Conservation (phyloP, 2,888 invertebrate genomes). For the Cataglyphis altisquamis region DNA sequence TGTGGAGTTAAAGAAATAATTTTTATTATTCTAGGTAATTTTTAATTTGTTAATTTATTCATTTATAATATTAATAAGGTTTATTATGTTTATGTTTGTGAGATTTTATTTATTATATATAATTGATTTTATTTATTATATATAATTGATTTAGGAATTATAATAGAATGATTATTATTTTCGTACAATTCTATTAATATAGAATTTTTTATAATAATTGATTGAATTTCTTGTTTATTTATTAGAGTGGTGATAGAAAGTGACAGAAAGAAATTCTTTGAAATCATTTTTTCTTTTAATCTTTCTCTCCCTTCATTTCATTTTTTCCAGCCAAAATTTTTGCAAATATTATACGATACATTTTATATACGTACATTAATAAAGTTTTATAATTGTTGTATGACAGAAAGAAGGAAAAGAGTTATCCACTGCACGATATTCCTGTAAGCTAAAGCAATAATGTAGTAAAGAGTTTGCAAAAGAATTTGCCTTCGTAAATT, state of each 20-base stretch:
- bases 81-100: no score
- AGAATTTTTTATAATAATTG: constrained; percentile 79
- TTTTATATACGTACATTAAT: neutral
- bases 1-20: no score
- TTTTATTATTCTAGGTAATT: no score
- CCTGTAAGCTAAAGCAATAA: neutral
- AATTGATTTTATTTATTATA: no score
- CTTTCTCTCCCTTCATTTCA: neutral
- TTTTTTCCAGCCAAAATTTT: neutral
- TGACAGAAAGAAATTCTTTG: neutral
- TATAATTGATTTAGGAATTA: no score
- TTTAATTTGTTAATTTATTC: no score
- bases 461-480: constrained; percentile 18
- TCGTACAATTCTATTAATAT: no score
- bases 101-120: no score
- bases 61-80: no score
- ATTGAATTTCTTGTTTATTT: constrained; percentile 90
- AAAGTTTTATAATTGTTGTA: neutral
- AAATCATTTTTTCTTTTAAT: neutral
- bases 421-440: neutral
- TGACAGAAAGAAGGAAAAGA: neutral
- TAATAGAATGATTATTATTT: no score
- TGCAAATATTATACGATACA: neutral
- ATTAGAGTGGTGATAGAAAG: constrained; percentile 87
- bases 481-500: constrained; percentile 21